Conservation (phyloP, 2,888 invertebrate genomes). For the Drosophila cyrtoloma region DNA sequence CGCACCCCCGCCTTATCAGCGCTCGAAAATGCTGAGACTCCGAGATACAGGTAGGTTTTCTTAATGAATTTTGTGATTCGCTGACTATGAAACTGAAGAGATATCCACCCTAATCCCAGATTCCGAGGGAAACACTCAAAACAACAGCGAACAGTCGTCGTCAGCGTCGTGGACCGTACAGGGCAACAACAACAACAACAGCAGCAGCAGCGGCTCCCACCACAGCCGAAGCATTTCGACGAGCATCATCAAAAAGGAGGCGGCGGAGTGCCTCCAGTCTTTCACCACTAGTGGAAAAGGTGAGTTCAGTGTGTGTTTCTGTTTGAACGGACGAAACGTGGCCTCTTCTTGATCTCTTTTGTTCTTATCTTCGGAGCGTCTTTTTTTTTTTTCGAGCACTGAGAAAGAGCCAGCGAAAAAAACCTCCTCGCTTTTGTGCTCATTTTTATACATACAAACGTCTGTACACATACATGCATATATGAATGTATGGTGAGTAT, state of each 20-base stretch:
- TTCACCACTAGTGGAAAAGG: slow-evolving; percentile 94
- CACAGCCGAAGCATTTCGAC: slow-evolving; percentile 69
- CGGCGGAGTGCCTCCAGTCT: slow-evolving; percentile 86
- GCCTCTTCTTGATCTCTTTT: slow-evolving; percentile 31
- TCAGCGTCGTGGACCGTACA: slow-evolving; percentile 50
- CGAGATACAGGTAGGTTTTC: slow-evolving; percentile 90
- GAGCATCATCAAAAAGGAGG: slow-evolving; percentile 61
- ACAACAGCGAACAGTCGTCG: slow-evolving; percentile 73
- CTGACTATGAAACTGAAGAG: slow-evolving; percentile 26
- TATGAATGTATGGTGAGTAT: slow-evolving; percentile 4
- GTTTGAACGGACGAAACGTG: slow-evolving; percentile 15
- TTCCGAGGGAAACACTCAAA: slow-evolving; percentile 89
- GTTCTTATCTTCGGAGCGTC: slow-evolving; percentile 51
- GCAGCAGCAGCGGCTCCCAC: slow-evolving; percentile 41
- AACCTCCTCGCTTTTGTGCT: slow-evolving; percentile 20
- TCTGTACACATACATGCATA: slow-evolving; percentile 6
- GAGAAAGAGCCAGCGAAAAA: slow-evolving; percentile 30
- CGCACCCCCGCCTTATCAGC: slow-evolving; percentile 93
- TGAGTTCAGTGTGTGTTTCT: slow-evolving; percentile 84
- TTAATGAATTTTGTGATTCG: slow-evolving; percentile 7
- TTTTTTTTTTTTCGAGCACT: slow-evolving; percentile 30
- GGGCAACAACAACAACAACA: slow-evolving; percentile 47
- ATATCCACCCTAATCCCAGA: slow-evolving; percentile 43
- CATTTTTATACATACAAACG: slow-evolving; percentile 9
- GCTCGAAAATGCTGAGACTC: slow-evolving; percentile 90